A percentile compares a stretch with the other conserved stretches of the same genome.
Conservation (phyloP, 2,888 invertebrate genomes). For the Tenthredo mesomela region DNA sequence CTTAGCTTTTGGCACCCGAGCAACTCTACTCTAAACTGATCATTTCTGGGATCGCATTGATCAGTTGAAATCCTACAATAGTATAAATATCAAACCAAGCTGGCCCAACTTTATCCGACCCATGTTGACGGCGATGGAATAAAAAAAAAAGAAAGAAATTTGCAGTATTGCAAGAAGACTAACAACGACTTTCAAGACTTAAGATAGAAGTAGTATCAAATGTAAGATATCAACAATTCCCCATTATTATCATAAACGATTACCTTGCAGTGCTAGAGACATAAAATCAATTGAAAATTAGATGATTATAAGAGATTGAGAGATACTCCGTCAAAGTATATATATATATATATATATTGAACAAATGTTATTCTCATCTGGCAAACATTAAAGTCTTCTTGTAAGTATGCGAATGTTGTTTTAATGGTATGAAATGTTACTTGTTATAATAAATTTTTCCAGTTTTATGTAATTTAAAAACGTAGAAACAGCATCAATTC, state of each 20-base stretch:
- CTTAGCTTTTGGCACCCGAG: background rate
- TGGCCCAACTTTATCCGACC: background rate
- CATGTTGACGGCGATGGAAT: background rate
- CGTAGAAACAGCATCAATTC: background rate
- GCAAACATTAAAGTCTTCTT: slow-evolving; percentile 2
- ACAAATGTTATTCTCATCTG: slow-evolving; percentile 6
- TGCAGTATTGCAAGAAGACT: slow-evolving; percentile 29
- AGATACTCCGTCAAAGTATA: background rate
- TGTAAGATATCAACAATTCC: slow-evolving; percentile 9
- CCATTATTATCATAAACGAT: background rate
- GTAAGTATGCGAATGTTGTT: background rate
- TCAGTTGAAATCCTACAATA: background rate
- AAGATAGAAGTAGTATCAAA: background rate
- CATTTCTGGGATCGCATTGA: background rate
- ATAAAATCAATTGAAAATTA: background rate
- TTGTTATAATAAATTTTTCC: background rate
- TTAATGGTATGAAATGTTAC: background rate
- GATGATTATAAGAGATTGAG: background rate
- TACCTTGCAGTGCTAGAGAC: background rate
- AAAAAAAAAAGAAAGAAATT: background rate
- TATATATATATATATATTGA: too few species aligned
- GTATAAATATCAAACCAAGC: background rate
- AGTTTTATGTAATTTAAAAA: background rate
- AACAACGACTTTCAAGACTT: slow-evolving; percentile 21
- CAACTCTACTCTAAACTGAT: background rate